Percentiles rank a stretch among this genome's conserved stretches.
phyloP scores from a whole-genome alignment of 2,113 vertebrate species.

The Desmodus rotundus region DNA sequence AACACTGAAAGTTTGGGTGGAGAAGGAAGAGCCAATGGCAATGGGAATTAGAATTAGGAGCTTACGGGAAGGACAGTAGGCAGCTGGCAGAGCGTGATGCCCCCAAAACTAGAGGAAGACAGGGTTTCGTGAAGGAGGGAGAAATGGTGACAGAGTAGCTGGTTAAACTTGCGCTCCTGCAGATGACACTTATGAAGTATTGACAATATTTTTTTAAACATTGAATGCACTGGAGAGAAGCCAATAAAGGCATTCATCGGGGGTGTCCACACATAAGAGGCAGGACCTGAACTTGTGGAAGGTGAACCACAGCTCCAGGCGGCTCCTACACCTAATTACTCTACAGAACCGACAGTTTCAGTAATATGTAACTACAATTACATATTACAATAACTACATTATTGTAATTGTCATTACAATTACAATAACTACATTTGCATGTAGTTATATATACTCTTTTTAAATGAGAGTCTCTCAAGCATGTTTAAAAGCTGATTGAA shows the following conservation, averaged over 20 bases:
- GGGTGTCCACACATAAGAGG: accelerated
- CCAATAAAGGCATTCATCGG: not conserved
- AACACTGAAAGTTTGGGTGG: not conserved
- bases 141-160: too few species aligned
- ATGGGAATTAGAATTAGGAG: not conserved
- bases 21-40: not conserved
- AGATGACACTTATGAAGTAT: not conserved
- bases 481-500: not conserved
- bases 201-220: not conserved
- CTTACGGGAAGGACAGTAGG: not conserved
- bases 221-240: not conserved
- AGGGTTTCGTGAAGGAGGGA: not conserved
- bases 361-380: too few species aligned
- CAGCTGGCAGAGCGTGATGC: accelerated
- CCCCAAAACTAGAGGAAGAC: not conserved
- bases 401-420: too few species aligned
- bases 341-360: not conserved
- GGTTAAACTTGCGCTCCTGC: not conserved
- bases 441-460: not conserved
- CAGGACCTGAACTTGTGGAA: not conserved
- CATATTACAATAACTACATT: too few species aligned
- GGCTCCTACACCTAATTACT: not conserved
- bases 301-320: accelerated
- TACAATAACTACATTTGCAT: too few species aligned
- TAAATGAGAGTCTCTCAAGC: not conserved